Evolutionary conservation across 2,113 vertebrate genomes (phyloP), one percentile per base, ranked within the genome.

Genomic region (Cochlearius cochlearius): DNA sequence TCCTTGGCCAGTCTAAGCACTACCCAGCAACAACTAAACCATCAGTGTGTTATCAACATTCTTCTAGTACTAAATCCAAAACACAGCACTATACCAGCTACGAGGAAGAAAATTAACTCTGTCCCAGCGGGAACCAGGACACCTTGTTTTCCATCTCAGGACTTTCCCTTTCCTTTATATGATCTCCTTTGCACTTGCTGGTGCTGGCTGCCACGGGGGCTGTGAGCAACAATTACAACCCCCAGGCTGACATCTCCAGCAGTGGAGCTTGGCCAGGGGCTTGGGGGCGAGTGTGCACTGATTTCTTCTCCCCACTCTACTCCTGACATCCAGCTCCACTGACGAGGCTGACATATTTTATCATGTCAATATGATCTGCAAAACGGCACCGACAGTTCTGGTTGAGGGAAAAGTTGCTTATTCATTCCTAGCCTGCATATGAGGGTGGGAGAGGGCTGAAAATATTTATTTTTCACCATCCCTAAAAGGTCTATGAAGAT

Each of bases 281-380:
- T 0, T 41, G 12, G 9, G 1, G 6, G 2, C 8, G 9, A 58
- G 1, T 2, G 9, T 32, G n/a, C 47, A 29, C n/a, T 21, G 26
- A 26, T 58, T 83, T 68, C 6, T 41, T 76, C 11, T 73, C 17
- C 43, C 5, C 12, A 4, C 18, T 80, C n/a, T 63, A 22, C 22
- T 78, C 25, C 38, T 47, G 39, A 55, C 38, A 25, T 45, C 22
- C 43, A 36, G 16, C 25, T 92, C 38, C 34, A 36, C 18, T 8
- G 49, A 7, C 7, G 3, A n/a, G 8, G 23, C n/a, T 73, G 56
- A 53, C 53, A 75, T 38, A 66, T 45, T 20, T 50, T 27, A 21
- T 30, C 36, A 27, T 5, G 12, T 25, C 25, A 38, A 34, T 58
- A 16, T 36, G 41, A 79, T 67, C n/a, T 50, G 20, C 2, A 7